Evolutionary conservation across 1,140 invertebrate genomes (phyloP), one percentile per base, ranked within the genome.

Genomic region (Pseudomyrmex flavicornis): DNA sequence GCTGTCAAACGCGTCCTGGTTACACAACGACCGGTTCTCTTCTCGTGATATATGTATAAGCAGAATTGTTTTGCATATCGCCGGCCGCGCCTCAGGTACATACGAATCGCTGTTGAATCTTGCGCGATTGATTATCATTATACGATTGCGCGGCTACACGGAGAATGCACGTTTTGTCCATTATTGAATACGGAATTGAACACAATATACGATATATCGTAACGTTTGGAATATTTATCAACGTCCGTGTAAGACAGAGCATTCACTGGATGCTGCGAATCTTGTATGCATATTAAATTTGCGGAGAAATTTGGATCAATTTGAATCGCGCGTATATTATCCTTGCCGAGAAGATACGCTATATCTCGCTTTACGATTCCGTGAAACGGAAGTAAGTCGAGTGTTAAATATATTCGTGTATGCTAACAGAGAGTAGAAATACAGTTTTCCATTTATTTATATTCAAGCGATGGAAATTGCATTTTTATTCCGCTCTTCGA

Each of bases 21-120:
- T 70, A 59, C 65, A 48, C 65, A 48, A 12, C 35, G 46, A 35
- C 26, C 26, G 2, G 9, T 54, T 58, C 65, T 54, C 12, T 17
- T 5, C 52, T 1, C n/a, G 75, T 48, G 75, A 79, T 70, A 15
- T 79, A 70, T 17, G 17, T 17, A 17, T 70, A 59, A 72, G 76
- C 66, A 70, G 54, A 72, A 59, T 59, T 58, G 65, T 79, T 79
- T 79, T 79, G 76, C 76, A 79, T 79, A 79, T 69, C 17, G 65
- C 52, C 35, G 35, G 8, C n/a, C 46, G 22, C 22, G 2, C 52
- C 48, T 20, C 12, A 26, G 35, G 35, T 54, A n/a, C 63, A 17
- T 2, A 5, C 52, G 26, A 26, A 20, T 50, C 48, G 48, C 65
- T 35, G 44, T 17, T 35, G 15, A 26, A 70, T 80, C 76, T 52